These are phyloP conservation scores for Ovibos moschatus DNA, from an alignment of 2,113 vertebrate species.

Conservation along the genomic window DNA sequence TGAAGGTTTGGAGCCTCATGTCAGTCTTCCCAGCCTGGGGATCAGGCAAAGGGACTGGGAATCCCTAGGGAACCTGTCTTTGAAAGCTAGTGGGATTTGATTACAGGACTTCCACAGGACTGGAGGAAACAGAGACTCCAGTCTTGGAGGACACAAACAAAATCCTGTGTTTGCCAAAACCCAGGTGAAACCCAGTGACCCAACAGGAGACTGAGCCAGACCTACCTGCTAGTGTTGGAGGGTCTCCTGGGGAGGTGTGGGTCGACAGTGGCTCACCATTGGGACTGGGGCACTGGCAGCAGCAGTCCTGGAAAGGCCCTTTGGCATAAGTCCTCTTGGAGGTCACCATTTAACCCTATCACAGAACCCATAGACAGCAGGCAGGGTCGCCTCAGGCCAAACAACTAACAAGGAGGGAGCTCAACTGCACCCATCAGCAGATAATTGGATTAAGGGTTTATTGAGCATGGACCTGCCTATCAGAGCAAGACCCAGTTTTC, in stretches of 20 bases:
- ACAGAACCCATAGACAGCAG: not conserved
- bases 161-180: not conserved
- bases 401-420: not conserved
- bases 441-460: not conserved
- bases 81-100: not conserved
- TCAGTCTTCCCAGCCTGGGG: not conserved
- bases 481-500: not conserved
- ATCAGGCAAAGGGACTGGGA: not conserved
- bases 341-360: not conserved
- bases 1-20: not conserved
- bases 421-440: not conserved
- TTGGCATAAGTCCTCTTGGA: not conserved
- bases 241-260: not conserved
- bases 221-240: not conserved
- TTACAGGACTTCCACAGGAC: not conserved
- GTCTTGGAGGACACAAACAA: not conserved
- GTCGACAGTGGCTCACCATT: not conserved
- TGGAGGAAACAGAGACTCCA: not conserved
- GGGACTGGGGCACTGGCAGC: not conserved
- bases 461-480: not conserved
- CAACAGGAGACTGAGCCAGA: not conserved
- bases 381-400: not conserved
- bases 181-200: not conserved
- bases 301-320: not conserved
- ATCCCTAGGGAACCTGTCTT: not conserved